These are phyloP conservation scores for Stratiomys singularior DNA, from an alignment of 2,888 invertebrate genomes.

Conservation along the genomic window DNA sequence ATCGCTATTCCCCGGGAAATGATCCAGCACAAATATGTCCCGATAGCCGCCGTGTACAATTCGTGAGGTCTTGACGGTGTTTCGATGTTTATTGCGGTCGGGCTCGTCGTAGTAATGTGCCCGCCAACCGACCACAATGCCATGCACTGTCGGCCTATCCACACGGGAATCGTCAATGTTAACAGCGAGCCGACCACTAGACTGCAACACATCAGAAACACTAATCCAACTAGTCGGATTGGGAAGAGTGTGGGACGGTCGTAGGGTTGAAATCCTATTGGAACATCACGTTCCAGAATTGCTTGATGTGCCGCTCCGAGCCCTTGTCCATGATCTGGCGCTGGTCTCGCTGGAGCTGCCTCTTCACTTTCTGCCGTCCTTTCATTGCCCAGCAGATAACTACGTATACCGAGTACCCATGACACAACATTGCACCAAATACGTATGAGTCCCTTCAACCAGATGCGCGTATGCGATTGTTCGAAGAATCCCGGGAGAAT, in stretches of 20 bases:
- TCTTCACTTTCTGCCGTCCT: conserved; percentile 62
- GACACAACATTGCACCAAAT: conserved; percentile 88
- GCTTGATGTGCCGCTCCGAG: conserved; percentile 90
- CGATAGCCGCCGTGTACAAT: conserved; percentile 92
- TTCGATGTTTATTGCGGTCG: conserved; percentile 57
- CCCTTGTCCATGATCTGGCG: conserved; percentile 65
- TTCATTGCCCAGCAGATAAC: conserved; percentile 86
- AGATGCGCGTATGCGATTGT: conserved; percentile 94
- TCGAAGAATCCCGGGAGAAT: conserved; percentile 95
- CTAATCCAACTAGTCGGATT: conserved; percentile 73
- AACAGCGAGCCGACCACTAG: conserved; percentile 85
- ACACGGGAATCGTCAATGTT: conserved; percentile 87
- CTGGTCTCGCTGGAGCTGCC: conserved; percentile 60
- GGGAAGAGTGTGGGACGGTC: conserved; percentile 85
- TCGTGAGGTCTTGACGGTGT: conserved; percentile 83
- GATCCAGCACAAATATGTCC: conserved; percentile 96
- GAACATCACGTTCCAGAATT: conserved; percentile 84
- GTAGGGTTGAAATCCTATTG: conserved; percentile 91
- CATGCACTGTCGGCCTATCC: conserved; percentile 90
- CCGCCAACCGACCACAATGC: conserved; percentile 80
- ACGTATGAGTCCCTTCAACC: conserved; percentile 90
- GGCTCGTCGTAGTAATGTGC: conserved; percentile 61
- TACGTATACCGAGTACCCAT: conserved; percentile 85
- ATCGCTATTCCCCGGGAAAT: conserved; percentile 84
- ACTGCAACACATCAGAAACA: conserved; percentile 84